These are phyloP conservation scores for Catocala fraxini DNA, from an alignment of 2,888 invertebrate genomes.

Conservation along the genomic window DNA sequence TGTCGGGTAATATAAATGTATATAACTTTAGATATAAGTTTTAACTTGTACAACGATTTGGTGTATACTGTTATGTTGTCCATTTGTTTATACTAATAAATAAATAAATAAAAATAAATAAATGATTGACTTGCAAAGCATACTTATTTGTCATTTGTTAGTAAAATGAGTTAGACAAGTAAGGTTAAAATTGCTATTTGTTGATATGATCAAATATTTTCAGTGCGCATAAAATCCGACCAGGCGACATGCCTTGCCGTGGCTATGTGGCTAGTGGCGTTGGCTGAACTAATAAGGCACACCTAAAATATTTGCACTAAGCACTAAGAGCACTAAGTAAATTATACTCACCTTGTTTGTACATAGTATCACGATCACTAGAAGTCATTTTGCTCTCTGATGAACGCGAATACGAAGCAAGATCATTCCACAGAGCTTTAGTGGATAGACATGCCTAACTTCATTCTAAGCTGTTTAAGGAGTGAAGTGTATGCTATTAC, in stretches of 20 bases:
- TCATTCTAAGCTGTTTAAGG: conserved; percentile 53
- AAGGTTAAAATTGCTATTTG: conserved; percentile 2
- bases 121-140: conserved; percentile 6
- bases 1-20: too few species aligned
- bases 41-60: too few species aligned
- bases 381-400: conserved; percentile 53
- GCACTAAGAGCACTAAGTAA: conserved; percentile 37
- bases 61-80: too few species aligned
- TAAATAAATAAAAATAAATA: too few species aligned
- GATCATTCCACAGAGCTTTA: conserved; percentile 46
- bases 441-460: conserved; percentile 47
- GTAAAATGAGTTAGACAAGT: background rate
- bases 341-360: conserved; percentile 54
- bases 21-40: too few species aligned
- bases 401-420: conserved; percentile 48
- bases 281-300: conserved; percentile 41
- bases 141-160: conserved; percentile 2
- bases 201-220: conserved; percentile 19
- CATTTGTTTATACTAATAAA: too few species aligned
- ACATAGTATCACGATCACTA: conserved; percentile 53
- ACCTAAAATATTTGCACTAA: conserved; percentile 55
- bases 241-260: conserved; percentile 23
- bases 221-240: conserved; percentile 12
- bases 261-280: conserved; percentile 27
- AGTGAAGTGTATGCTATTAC: conserved; percentile 29